Percentiles rank a stretch among this genome's conserved stretches.
These are phyloP conservation scores for Euwallacea fornicatus DNA, from an alignment of 1,140 invertebrate species.

Conservation along the genomic window DNA sequence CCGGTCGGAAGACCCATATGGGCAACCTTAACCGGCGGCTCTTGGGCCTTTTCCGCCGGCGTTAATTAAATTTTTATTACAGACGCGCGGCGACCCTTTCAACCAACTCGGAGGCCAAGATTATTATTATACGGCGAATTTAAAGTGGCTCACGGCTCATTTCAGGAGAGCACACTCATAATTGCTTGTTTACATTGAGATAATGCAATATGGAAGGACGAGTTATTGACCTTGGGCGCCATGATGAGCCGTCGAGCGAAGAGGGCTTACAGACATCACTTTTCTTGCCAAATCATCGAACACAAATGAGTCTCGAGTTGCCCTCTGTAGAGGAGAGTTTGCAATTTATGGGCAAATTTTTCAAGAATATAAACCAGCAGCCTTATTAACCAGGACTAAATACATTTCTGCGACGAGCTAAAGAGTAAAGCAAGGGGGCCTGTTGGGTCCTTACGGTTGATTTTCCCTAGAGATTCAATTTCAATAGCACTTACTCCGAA, in stretches of 20 bases:
- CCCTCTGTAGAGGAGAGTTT: no score
- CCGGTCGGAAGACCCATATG: neutral
- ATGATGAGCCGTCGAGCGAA: conserved; percentile 1
- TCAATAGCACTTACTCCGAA: no score
- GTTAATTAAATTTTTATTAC: conserved; percentile 33
- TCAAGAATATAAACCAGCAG: no score
- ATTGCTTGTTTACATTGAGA: conserved; percentile 33
- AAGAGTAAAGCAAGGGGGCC: no score
- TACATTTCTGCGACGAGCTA: no score
- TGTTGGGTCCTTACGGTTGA: no score
- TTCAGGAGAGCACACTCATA: conserved; percentile 24
- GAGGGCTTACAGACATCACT: neutral
- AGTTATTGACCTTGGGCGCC: conserved; percentile 7
- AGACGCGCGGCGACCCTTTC: conserved; percentile 27
- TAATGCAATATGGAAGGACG: conserved; percentile 26
- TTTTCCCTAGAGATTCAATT: no score
- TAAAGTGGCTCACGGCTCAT: conserved; percentile 30
- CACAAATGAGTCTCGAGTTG: no score
- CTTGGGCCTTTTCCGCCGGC: conserved; percentile 13
- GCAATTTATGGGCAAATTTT: no score
- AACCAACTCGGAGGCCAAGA: conserved; percentile 10
- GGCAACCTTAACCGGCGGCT: conserved; percentile 5
- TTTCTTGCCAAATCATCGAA: no score
- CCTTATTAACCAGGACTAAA: no score
- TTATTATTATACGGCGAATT: conserved; percentile 29